Evolutionary conservation across 2,797 vertebrate genomes (phyloP).

Genomic region (Catostomus latipinnis): DNA sequence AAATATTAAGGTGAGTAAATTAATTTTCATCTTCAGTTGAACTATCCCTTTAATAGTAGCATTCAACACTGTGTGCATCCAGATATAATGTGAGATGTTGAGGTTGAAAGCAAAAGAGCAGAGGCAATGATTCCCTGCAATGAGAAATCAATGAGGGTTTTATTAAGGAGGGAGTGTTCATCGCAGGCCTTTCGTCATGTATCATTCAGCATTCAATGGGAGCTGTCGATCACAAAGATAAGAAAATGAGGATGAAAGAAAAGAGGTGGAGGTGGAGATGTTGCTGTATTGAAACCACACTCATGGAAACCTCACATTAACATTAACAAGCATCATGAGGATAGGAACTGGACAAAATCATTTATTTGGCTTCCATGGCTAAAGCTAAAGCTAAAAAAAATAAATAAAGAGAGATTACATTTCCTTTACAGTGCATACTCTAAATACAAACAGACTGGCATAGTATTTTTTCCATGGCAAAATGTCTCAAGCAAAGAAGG

Average conservation of each 20-base stretch:
- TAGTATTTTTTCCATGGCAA: too few relatives aligned
- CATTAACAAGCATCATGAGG: slow-evolving; percentile 17
- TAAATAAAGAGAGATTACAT: too few relatives aligned
- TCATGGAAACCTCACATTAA: neutral
- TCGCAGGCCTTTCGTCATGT: slow-evolving; percentile 64
- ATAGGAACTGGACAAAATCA: neutral
- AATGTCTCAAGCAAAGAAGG: too few relatives aligned
- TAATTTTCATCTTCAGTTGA: too few relatives aligned
- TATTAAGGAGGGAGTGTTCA: slow-evolving; percentile 80
- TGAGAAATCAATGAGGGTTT: slow-evolving; percentile 88
- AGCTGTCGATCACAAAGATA: neutral
- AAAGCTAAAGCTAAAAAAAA: neutral
- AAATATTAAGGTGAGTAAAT: too few relatives aligned
- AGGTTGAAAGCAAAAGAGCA: slow-evolving; percentile 76
- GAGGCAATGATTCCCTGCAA: slow-evolving; percentile 83
- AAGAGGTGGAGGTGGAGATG: neutral
- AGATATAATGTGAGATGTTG: slow-evolving; percentile 85
- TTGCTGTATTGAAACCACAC: neutral
- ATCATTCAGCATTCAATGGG: slow-evolving; percentile 51
- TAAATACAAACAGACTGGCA: too few relatives aligned
- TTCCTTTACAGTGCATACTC: too few relatives aligned
- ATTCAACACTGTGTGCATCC: slow-evolving; percentile 73
- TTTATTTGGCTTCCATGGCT: too few relatives aligned
- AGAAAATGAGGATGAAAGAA: slow-evolving; percentile 25
- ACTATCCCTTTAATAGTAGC: slow-evolving; percentile 50